Conservation (phyloP, 2,113 vertebrate genomes). For the Microtus pennsylvanicus region DNA sequence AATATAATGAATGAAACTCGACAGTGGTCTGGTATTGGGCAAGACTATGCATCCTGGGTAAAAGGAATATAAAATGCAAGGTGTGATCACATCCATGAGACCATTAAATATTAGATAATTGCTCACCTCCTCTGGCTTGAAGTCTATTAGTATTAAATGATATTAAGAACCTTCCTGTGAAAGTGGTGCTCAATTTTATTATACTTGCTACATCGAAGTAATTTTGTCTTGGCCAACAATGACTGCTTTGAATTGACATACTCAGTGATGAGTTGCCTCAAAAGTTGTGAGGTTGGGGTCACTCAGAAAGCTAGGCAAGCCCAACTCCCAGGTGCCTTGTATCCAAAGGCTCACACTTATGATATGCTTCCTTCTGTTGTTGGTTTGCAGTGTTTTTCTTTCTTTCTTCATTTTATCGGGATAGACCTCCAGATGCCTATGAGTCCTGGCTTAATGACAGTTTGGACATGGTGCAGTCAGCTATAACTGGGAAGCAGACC, state of each 20-base stretch:
- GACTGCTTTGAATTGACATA: not conserved
- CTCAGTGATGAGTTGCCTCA: not conserved
- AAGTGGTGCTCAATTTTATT: not conserved
- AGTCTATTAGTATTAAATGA: not conserved
- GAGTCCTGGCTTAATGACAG: not conserved
- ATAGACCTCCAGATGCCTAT: not conserved
- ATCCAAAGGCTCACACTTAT: not conserved
- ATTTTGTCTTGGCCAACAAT: not conserved
- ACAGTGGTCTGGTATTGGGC: not conserved
- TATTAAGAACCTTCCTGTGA: not conserved
- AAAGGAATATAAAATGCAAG: not conserved
- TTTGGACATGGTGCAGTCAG: no score
- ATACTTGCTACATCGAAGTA: not conserved
- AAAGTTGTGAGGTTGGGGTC: not conserved
- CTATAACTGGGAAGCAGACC: not conserved
- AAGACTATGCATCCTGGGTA: not conserved
- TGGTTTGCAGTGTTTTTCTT: not conserved
- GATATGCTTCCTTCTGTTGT: fast-evolving
- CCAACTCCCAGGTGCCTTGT: not conserved
- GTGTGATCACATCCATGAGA: not conserved
- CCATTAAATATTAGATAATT: not conserved
- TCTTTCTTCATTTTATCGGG: not conserved
- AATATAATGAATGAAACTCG: not conserved
- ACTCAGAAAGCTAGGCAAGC: not conserved
- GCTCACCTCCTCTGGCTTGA: not conserved